Conservation (phyloP, 1,140 invertebrate species). For the Drosophila equinoxialis region DNA sequence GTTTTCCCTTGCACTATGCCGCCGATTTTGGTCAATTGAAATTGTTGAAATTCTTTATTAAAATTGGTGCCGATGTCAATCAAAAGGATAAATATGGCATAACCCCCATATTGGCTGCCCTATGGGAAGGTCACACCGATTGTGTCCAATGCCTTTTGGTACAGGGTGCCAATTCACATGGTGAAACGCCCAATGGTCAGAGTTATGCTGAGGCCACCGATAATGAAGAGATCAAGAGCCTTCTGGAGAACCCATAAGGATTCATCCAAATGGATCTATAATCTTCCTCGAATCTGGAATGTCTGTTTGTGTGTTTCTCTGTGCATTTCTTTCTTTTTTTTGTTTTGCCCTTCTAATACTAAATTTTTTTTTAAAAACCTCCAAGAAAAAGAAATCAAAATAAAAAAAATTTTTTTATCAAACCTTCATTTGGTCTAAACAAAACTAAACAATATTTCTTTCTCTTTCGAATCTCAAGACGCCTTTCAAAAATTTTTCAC, state of each 20-base stretch:
- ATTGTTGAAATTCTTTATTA: slow-evolving; percentile 93
- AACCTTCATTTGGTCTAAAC: no score
- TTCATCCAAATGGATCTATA: neutral
- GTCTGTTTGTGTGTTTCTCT: neutral
- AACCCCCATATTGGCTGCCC: slow-evolving; percentile 94
- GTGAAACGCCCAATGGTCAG: slow-evolving; percentile 91
- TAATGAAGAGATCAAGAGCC: slow-evolving; percentile 90
- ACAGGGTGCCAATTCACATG: slow-evolving; percentile 92
- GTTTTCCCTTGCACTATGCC: slow-evolving; percentile 93
- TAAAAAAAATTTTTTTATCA: no score
- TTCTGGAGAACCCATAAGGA: slow-evolving; percentile 2
- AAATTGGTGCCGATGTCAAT: slow-evolving; percentile 96
- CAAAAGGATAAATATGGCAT: slow-evolving; percentile 96
- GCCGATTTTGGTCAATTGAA: slow-evolving; percentile 97
- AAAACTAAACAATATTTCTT: no score
- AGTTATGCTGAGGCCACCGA: slow-evolving; percentile 94
- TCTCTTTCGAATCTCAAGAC: no score
- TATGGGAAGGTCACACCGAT: slow-evolving; percentile 96
- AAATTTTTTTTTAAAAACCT: no score
- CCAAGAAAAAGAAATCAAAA: no score
- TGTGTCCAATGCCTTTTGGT: slow-evolving; percentile 94
- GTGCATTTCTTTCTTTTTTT: slow-evolving; percentile 42
- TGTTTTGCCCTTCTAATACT: no score
- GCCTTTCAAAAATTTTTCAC: no score
- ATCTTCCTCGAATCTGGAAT: neutral